Evolutionary conservation across 2,113 vertebrate species (phyloP), one percentile per base, ranked within the genome.

Genomic region (Labeo rohita): DNA sequence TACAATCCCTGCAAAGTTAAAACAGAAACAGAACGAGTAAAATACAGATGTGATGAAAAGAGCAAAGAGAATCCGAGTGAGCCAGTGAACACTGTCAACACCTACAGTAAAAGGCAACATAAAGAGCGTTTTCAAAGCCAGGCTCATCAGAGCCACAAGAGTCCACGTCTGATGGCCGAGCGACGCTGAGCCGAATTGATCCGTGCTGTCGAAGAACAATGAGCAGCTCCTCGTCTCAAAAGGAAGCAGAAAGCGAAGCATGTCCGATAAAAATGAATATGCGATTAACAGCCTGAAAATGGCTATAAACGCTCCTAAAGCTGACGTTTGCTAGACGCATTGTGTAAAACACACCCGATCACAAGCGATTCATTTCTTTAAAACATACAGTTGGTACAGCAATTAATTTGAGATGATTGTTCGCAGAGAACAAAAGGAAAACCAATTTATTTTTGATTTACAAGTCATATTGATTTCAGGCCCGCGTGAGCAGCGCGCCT

Each of bases 401-500:
- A 92, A 92, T 90, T 90, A 88, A 92, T 93, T 92, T 91, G 63
- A 92, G 92, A 93, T 90, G 85, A 91, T 92, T 93, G 90, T 89
- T 93, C 85, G 74, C 75, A 65, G 88, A 91, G 90, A 91, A 92
- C 89, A 92, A 92, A 92, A 88, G 72, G 89, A 88, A 91, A 92
- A 89, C 21, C 88, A 81, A 93, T 93, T 94, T 92, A 92, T 92
- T 93, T 93, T 92, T 92, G 86, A 92, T 92, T 92, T 91, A 92
- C 90, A 90, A 74, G 89, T 92, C 89, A 91, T 92, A 92, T 92
- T 63, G 84, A 93, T 93, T 94, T 92, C 85, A 93, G 91, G 84
- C 90, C 90, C 28, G 70, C 91, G 90, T 92, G 91, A 91, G 84
- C 91, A 92, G 90, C 89, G 87, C 89, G 83, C 82, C 85, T 92